phyloP scores from a whole-genome alignment of 2,888 invertebrate genomes.

The Stenodera caucasica region DNA sequence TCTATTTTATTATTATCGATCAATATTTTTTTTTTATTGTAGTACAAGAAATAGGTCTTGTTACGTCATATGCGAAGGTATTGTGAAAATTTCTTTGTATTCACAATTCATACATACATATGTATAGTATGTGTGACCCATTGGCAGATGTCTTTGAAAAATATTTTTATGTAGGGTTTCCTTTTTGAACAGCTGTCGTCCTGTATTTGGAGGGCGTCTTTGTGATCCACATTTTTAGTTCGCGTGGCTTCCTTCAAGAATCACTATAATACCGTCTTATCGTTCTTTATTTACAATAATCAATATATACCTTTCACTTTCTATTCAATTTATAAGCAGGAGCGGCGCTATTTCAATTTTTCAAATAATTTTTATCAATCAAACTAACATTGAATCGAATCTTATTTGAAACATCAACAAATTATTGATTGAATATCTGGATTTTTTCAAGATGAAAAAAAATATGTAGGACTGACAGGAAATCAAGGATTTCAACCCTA shows the following conservation, averaged over 20 bases:
- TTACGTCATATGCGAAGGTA: slow-evolving; percentile 1
- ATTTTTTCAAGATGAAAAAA: too few species aligned
- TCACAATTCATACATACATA: neutral
- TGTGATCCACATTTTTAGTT: slow-evolving; percentile 26
- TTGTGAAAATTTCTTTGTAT: neutral
- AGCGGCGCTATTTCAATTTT: slow-evolving; percentile 7
- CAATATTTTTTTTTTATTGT: neutral
- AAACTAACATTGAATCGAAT: neutral
- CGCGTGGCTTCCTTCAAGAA: slow-evolving; percentile 28
- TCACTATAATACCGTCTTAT: slow-evolving; percentile 10
- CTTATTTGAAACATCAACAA: too few species aligned
- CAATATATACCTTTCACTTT: slow-evolving; percentile 23
- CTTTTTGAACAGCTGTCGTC: slow-evolving; percentile 27
- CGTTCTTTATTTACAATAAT: neutral
- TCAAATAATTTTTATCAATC: neutral
- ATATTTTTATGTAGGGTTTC: slow-evolving; percentile 22
- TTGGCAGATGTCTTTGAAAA: slow-evolving; percentile 27
- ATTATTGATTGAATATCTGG: too few species aligned
- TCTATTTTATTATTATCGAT: neutral
- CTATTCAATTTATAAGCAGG: slow-evolving; percentile 9
- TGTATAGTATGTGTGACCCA: neutral
- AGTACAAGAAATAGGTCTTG: neutral
- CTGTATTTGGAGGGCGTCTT: slow-evolving; percentile 25
- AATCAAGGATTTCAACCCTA: neutral
- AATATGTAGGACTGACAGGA: neutral